Evolutionary conservation across 2,113 vertebrate genomes (phyloP), one percentile per base, ranked within the genome.

Genomic region (Psittacara wagleri): DNA sequence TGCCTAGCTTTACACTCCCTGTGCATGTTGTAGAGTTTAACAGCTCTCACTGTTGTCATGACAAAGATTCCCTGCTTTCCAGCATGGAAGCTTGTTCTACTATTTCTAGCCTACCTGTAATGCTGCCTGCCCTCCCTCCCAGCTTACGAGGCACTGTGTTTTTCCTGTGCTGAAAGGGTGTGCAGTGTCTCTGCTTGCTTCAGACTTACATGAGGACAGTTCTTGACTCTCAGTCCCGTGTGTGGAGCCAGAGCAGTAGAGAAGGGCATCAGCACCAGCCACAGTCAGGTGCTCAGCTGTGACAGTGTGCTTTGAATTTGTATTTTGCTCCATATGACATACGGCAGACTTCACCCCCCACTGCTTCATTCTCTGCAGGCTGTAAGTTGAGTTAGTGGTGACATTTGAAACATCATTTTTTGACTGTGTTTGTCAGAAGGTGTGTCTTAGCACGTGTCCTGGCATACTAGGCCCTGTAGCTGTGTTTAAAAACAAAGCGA

Each of bases 11-110:
- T 82, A 14, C 28, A 19, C 37, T 76, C 72, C 59, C 81, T 59
- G 83, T 0, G 0, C 44, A 7, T 37, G 59, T 43, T 80, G 49
- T 69, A 13, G 7, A 37, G 77, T 69, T 90, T 41, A 91, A 66
- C 92, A 91, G 81, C 91, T 95, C 73, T 9, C 82, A 73, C 91
- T 89, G 95, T 94, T 93, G 90, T 96, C 86, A 86, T 95, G 92
- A 89, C 88, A 85, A 94, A 96, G 80, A 62, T 92, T 94, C 37
- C 66, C 63, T 54, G 48, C 62, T 87, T 84, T 92, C 52, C 86
- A 92, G 66, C 70, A 5, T 12, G 15, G 76, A 55, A 90, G 62
- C 83, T 72, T 72, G 48, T 57, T 81, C 43, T 82, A 1, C 48
- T 93, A 55, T 78, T 93, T 82, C 93, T 68, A n/a, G 41, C 78